Conservation (phyloP, 1,140 invertebrate species). For the Drosophila lowei region DNA sequence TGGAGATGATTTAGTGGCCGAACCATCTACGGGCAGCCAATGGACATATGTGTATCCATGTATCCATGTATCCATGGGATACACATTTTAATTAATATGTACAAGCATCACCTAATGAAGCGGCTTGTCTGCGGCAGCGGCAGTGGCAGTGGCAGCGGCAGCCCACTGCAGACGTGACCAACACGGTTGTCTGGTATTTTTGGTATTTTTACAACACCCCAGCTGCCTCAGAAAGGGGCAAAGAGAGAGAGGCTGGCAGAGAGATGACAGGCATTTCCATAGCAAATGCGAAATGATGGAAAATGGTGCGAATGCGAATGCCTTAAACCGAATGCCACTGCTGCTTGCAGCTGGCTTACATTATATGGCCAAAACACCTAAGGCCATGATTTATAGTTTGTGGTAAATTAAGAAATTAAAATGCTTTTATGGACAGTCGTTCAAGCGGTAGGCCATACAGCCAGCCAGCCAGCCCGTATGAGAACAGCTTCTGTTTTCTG, state of each 20-base stretch:
- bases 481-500: conserved; percentile 32
- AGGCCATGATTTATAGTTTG: conserved; percentile 75
- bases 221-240: conserved; percentile 22
- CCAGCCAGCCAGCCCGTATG: not conserved
- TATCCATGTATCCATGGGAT: conserved; percentile 52
- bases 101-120: conserved; percentile 77
- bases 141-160: conserved; percentile 9
- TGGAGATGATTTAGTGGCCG: conserved; percentile 75
- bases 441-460: not conserved
- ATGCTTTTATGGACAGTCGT: conserved; percentile 69
- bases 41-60: conserved; percentile 34
- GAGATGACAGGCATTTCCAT: conserved; percentile 48
- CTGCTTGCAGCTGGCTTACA: conserved; percentile 58
- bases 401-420: conserved; percentile 82
- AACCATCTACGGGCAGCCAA: conserved; percentile 23
- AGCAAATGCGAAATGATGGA: conserved; percentile 55
- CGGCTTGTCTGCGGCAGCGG: conserved; percentile 34
- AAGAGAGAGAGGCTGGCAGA: conserved; percentile 6
- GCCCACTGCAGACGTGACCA: conserved; percentile 52
- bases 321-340: conserved; percentile 34
- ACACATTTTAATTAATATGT: conserved; percentile 78
- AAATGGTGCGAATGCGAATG: conserved; percentile 68
- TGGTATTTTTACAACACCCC: conserved; percentile 76
- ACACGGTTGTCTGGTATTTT: conserved; percentile 67
- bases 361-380: conserved; percentile 75